These are phyloP conservation scores for Lithophane leautieri DNA, from an alignment of 2,888 invertebrate genomes.

Conservation along the genomic window DNA sequence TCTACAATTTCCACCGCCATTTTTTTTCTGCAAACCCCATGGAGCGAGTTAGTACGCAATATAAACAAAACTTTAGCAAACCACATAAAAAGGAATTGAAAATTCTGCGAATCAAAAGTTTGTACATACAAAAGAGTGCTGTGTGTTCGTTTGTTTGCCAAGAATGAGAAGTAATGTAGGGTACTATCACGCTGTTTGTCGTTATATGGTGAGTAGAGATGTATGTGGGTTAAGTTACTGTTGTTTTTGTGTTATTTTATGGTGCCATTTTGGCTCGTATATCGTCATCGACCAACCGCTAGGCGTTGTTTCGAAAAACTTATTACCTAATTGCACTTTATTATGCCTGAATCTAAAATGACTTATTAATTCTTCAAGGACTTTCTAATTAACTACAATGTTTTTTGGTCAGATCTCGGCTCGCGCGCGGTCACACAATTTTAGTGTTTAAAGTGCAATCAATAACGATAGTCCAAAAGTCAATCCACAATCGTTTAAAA, in stretches of 20 bases:
- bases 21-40: slow-evolving; percentile 11
- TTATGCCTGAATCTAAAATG: too few species aligned
- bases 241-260: too few species aligned
- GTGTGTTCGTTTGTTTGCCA: slow-evolving; percentile 57
- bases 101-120: slow-evolving; percentile 68
- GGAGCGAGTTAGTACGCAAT: slow-evolving; percentile 13
- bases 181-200: neutral
- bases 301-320: too few species aligned
- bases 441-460: neutral
- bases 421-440: too few species aligned
- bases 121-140: slow-evolving; percentile 56
- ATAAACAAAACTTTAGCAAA: slow-evolving; percentile 47
- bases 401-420: too few species aligned
- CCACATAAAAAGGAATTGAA: slow-evolving; percentile 68
- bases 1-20: slow-evolving; percentile 22
- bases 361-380: too few species aligned
- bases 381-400: too few species aligned
- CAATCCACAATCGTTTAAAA: neutral
- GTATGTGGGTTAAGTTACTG: too few species aligned
- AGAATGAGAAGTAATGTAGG: slow-evolving; percentile 13
- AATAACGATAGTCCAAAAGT: neutral
- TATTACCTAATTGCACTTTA: too few species aligned
- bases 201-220: too few species aligned
- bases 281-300: too few species aligned
- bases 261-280: too few species aligned